These are phyloP conservation scores for Diplazon laetatorius DNA, from an alignment of 2,888 invertebrate species.

Conservation along the genomic window DNA sequence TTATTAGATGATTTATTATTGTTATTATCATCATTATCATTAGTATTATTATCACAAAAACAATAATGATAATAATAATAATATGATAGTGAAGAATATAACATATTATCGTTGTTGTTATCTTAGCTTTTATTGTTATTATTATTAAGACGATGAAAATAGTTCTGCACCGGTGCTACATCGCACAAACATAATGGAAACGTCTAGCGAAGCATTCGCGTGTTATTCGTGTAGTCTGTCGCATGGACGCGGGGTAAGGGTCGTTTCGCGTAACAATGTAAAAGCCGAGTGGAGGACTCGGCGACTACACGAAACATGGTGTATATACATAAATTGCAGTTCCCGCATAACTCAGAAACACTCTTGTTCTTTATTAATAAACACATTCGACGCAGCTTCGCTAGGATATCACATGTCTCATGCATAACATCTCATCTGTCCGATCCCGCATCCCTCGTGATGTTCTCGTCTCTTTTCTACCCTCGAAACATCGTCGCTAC, in stretches of 20 bases:
- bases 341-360: constrained; percentile 16
- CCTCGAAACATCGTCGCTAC: background rate
- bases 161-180: background rate
- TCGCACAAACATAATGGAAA: constrained; percentile 47
- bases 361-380: constrained; percentile 22
- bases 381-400: constrained; percentile 22
- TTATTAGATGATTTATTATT: no score
- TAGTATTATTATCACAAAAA: no score
- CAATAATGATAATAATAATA: no score
- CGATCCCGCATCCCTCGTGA: background rate
- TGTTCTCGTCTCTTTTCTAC: background rate
- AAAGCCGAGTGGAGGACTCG: constrained; percentile 4
- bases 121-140: no score
- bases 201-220: constrained; percentile 47
- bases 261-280: constrained; percentile 31
- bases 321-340: background rate
- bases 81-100: no score
- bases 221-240: constrained; percentile 37
- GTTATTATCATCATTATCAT: no score
- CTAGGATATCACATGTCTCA: constrained; percentile 46
- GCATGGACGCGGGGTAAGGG: background rate
- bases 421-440: constrained; percentile 25
- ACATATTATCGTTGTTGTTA: no score
- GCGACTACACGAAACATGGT: background rate
- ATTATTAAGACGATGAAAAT: background rate